Evolutionary conservation across 2,888 invertebrate genomes (phyloP), one percentile per base, ranked within the genome.

Genomic region (Leucophenga maculata): DNA sequence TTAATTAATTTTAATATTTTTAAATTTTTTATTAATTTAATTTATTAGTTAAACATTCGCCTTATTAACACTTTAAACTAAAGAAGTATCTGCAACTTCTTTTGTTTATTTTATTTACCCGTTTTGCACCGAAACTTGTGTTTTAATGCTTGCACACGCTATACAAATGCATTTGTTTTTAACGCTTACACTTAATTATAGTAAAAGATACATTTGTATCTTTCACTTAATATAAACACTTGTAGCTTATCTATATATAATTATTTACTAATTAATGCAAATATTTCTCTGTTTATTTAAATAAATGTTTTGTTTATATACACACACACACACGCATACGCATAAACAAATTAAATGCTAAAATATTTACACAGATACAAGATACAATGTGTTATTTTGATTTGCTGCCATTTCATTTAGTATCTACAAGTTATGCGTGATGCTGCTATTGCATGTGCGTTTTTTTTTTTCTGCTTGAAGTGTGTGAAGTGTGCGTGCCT

Each of bases 91-190:
- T 39, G 67, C 52, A 26, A n/a, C 16, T 64, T 22, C 26, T 55
- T 55, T 67, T 3, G 31, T 32, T n/a, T 69, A 46, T 54, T 64
- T 62, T 77, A 78, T 64, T 62, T 77, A 78, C 78, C 78, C 78
- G 85, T 85, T 85, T 85, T 84, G 77, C 76, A 80, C 85, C 85
- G 85, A 85, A 85, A 86, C 85, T 85, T 86, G 85, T 82, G 86
- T 84, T 73, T 26, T 18, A 22, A 26, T 39, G 11, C 39, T 60
- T 50, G 6, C 50, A 16, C 16, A 50, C 16, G 50, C 16, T 8
- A 50, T 50, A 13, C 18, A 50, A 50, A 26, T 3, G 26, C 26
- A 4, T 26, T 26, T 26, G 3, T 26, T 26, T 3, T 26, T 26
- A 26, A 26, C 26, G 2, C 26, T 3, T 26, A 50, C 50, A 50